phyloP scores from a whole-genome alignment of 2,797 vertebrate species.

The Masticophis lateralis region DNA sequence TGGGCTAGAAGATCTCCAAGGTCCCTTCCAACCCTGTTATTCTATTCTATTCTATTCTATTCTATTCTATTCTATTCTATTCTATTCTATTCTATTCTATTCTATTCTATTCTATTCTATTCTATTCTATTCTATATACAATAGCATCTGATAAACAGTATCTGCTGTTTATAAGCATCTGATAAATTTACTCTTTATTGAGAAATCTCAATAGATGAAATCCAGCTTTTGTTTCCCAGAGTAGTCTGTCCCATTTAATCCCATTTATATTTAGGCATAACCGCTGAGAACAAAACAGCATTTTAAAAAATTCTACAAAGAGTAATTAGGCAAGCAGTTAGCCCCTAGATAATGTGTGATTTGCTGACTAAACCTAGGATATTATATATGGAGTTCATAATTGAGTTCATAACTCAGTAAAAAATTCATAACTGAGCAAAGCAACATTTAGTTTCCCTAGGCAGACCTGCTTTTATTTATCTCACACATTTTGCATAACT shows the following conservation, averaged over 20 bases:
- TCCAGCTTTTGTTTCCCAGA: not conserved
- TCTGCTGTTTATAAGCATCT: not conserved
- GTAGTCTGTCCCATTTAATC: not conserved
- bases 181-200: not conserved
- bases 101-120: too few species aligned
- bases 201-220: not conserved
- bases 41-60: too few species aligned
- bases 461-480: not conserved
- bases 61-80: too few species aligned
- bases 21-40: too few species aligned
- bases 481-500: not conserved
- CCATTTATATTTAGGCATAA: not conserved
- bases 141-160: not conserved
- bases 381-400: not conserved
- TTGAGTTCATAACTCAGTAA: not conserved
- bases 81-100: too few species aligned
- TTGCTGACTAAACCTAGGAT: not conserved
- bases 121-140: not conserved
- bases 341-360: not conserved
- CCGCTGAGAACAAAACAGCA: not conserved
- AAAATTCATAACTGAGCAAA: not conserved
- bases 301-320: not conserved
- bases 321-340: not conserved
- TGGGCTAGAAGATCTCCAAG: too few species aligned
- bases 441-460: not conserved